Percentiles rank a stretch among this genome's conserved stretches.
These are phyloP conservation scores for Agelas oroides DNA, from an alignment of 37 sponge, comb jelly and placozoan genomes.

Conservation along the genomic window DNA sequence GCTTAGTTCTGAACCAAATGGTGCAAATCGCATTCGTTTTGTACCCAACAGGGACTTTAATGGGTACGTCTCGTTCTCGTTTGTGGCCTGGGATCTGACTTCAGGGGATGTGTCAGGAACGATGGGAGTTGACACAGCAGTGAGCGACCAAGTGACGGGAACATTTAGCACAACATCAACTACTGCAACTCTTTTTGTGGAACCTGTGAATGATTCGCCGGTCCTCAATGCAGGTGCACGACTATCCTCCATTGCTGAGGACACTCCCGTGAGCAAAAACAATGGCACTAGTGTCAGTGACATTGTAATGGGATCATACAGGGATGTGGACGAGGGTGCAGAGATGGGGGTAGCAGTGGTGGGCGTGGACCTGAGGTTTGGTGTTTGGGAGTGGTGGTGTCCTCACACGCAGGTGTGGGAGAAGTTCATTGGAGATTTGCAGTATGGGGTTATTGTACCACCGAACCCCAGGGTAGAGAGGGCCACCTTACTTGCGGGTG, in stretches of 20 bases:
- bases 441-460: constrained; percentile 74
- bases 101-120: constrained; percentile 66
- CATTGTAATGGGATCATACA: constrained; percentile 68
- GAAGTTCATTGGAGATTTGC: constrained; percentile 83
- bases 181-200: constrained; percentile 66
- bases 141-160: constrained; percentile 68
- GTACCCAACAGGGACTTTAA: constrained; percentile 77
- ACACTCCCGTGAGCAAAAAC: constrained; percentile 61
- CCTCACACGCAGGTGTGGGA: constrained; percentile 51
- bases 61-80: constrained; percentile 66
- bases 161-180: constrained; percentile 67
- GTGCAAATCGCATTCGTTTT: constrained; percentile 71
- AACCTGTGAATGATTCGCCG: constrained; percentile 91
- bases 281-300: constrained; percentile 75
- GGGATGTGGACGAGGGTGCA: constrained; percentile 71
- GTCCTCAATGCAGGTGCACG: constrained; percentile 36
- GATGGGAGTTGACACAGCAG: constrained; percentile 32
- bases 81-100: constrained; percentile 91
- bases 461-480: constrained; percentile 67
- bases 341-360: constrained; percentile 83
- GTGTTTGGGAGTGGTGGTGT: constrained; percentile 87
- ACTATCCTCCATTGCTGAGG: constrained; percentile 67
- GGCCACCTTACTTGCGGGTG: constrained; percentile 80
- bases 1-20: constrained; percentile 57
- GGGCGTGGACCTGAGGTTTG: constrained; percentile 82